Base-by-base conservation (phyloP, 2,113 vertebrate genomes). In the Salvelinus fontinalis region DNA sequence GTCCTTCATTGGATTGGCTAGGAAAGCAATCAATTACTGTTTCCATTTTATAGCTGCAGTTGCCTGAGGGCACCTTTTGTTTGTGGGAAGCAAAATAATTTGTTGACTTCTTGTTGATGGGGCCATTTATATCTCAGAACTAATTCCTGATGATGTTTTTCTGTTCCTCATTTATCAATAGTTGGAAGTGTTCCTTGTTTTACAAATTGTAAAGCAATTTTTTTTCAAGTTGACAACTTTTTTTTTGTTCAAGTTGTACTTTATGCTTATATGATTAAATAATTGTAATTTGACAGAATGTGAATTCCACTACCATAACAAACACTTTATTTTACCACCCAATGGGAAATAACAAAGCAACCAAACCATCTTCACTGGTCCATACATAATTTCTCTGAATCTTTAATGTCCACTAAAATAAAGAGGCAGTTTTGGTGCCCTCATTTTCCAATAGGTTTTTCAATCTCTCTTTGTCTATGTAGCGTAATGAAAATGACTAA, bases 321-420 rank as follows among this genome's bases (percentile, higher is more conserved):
- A 44, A 11, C 0, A 2, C 11, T 14, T 39, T 70, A n/a, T n/a
- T 20, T 4, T 34, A 20, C 2, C 11, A 31, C 20, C 34, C 68
- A 18, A 31, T 57, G 5, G 2, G 16, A 57, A 57, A 14, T 57
- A n/a, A 12, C 71, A 59, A 8, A 31, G 27, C 27, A 29, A 16
- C 59, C 22, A 22, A 39, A 60, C 26, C 54, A n/a, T 48, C 24
- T 54, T 75, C 39, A 54, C 26, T 49, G 13, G 5, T 67, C 34
- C 44, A 54, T 27, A 31, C 26, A 29, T 67, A 1, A 75, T 49
- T 14, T 24, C 14, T 31, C 73, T 67, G 64, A 75, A 75, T 67
- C 67, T 29, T 67, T 51, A 44, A 44, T 67, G 62, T 22, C 51
- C n/a, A 26, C 65, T 68, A n/a, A 68, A 66, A 29, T 75, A 27